Conservation (phyloP, 2,797 vertebrate genomes). For the Liparis tanakae region DNA sequence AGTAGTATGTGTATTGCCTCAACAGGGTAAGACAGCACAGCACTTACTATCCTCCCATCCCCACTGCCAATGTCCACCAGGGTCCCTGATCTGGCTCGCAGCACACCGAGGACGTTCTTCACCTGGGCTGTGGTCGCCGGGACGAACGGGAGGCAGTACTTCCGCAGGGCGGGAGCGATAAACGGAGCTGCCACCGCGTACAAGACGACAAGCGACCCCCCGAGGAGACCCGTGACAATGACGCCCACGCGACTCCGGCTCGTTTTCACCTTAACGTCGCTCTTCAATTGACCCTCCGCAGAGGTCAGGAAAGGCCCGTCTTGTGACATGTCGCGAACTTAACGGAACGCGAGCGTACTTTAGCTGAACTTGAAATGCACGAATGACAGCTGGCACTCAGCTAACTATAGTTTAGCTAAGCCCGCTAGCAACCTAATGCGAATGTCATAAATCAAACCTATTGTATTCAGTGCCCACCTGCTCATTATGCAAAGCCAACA, state of each 20-base stretch:
- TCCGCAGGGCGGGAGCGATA: conserved; percentile 89
- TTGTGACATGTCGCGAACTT: conserved; percentile 33
- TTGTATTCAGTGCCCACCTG: background rate
- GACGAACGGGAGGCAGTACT: conserved; percentile 93
- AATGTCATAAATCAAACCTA: background rate
- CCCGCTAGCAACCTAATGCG: background rate
- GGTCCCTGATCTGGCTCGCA: conserved; percentile 81
- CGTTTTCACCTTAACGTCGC: accelerated
- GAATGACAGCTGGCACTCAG: background rate
- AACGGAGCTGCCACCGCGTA: conserved; percentile 90
- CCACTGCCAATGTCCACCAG: conserved; percentile 95
- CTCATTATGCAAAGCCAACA: background rate
- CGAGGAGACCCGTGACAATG: conserved; percentile 79
- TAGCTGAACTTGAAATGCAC: conserved; percentile 1
- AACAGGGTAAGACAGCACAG: accelerated
- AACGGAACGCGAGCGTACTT: background rate
- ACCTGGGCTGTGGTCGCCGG: conserved; percentile 91
- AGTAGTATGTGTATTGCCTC: background rate
- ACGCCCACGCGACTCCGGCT: conserved; percentile 79
- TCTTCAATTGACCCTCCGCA: background rate
- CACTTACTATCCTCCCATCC: conserved; percentile 95
- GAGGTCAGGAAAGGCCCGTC: conserved; percentile 29
- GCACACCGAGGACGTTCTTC: conserved; percentile 85
- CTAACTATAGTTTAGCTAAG: background rate
- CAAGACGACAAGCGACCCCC: conserved; percentile 85